These are phyloP conservation scores for Trichomycterus rosablanca DNA, from an alignment of 2,113 vertebrate species.

Conservation along the genomic window DNA sequence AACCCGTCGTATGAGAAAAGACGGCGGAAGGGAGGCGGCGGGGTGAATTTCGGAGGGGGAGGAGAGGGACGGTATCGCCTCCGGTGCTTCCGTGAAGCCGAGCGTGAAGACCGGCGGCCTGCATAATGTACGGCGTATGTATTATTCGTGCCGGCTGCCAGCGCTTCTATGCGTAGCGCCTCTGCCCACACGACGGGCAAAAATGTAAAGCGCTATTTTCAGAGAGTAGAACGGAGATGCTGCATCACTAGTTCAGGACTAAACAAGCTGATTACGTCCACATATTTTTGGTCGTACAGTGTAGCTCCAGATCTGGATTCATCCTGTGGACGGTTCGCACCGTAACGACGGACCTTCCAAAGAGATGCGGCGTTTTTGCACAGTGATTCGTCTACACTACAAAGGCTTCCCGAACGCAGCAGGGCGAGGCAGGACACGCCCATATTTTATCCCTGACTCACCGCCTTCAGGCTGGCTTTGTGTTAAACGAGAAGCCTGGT, in stretches of 20 bases:
- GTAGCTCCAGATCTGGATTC: no score
- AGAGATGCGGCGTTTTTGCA: no score
- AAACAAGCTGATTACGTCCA: no score
- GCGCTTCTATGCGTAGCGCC: neutral
- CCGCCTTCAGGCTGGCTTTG: neutral
- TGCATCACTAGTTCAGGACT: no score
- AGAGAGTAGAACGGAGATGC: neutral
- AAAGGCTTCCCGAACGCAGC: no score
- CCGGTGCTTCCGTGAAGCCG: constrained; percentile 3
- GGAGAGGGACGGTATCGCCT: neutral
- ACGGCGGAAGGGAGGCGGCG: neutral
- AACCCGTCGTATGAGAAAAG: constrained; percentile 42
- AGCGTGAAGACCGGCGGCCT: constrained; percentile 1
- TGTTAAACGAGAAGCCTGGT: constrained; percentile 6
- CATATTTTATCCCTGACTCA: neutral
- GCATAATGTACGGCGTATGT: neutral
- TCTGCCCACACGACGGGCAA: neutral
- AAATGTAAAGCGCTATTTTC: no score
- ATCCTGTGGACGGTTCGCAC: no score
- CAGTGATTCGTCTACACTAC: no score
- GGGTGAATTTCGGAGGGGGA: constrained; percentile 1
- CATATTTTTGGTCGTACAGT: no score
- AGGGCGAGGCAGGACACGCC: no score
- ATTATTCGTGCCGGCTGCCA: neutral
- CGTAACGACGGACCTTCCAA: no score